Base-by-base conservation (phyloP, 2,113 vertebrate species). In the Nothocercus nigrocapillus region DNA sequence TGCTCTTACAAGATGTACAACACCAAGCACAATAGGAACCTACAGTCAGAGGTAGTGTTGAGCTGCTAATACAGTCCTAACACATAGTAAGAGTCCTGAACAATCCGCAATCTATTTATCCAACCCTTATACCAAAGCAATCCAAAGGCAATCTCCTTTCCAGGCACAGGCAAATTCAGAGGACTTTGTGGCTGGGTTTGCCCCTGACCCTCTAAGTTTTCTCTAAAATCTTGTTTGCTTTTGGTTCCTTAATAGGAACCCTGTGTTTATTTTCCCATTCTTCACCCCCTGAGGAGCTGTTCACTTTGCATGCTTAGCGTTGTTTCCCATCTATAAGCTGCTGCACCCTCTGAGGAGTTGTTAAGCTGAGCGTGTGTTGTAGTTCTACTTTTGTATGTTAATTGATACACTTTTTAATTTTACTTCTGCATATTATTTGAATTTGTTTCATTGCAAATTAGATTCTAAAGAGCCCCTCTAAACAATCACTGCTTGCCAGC, bases 371-470 rank as follows among this genome's bases (percentile, higher is more conserved):
- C 45, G 12, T 40, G 69, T 76, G 85, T 84, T 92, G 53, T 73
- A 86, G 93, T 94, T 95, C 86, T 91, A 88, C 89, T 97, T 97
- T 94, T 95, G 94, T 94, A 96, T 97, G 96, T 92, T 97, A 97
- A 97, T 97, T 97, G 95, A 90, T 95, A 94, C 96, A 89, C 93
- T 95, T 94, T 92, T 97, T 91, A 97, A 97, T 97, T 96, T 95
- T 90, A 94, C 85, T 96, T 96, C 82, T 96, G 96, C 96, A 97
- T 97, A 94, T 96, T 96, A 93, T 97, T 96, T 95, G 95, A 96
- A 95, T 97, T 94, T 93, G 93, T 95, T 95, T 92, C 89, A 72
- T 91, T 96, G 89, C 92, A 97, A 97, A 97, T 97, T 84, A 96
- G 91, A 79, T 91, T 93, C 95, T 91, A 90, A 96, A 91, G 82